A percentile compares a stretch with the other conserved stretches of the same genome.
phyloP scores from a whole-genome alignment of 2,888 invertebrate species.

The Pomacea canaliculata region DNA sequence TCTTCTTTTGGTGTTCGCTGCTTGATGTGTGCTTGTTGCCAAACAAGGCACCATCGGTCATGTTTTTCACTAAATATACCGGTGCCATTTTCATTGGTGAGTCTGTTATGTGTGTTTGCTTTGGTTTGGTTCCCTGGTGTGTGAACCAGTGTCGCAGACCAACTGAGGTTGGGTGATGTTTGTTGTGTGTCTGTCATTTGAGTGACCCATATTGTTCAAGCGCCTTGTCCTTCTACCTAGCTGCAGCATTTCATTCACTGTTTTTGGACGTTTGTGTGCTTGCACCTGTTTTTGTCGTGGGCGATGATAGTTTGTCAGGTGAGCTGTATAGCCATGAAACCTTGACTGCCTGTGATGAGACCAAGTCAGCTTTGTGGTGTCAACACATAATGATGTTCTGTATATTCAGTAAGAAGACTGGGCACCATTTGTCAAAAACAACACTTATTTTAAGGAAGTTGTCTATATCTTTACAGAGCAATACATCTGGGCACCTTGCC shows the following conservation, averaged over 20 bases:
- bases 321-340: neutral
- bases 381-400: neutral
- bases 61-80: neutral
- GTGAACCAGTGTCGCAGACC: no score
- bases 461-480: slow-evolving; percentile 11
- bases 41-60: no score
- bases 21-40: no score
- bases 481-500: neutral
- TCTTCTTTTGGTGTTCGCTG: no score
- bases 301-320: neutral
- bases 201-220: no score
- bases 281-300: no score
- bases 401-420: slow-evolving; percentile 1
- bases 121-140: neutral
- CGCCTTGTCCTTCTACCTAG: no score
- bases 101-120: slow-evolving; percentile 2
- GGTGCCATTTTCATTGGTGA: slow-evolving; percentile 14
- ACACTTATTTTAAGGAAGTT: neutral
- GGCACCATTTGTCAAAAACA: slow-evolving; percentile 1
- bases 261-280: no score
- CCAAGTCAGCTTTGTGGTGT: slow-evolving; percentile 6
- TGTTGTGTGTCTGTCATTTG: no score
- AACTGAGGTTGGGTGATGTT: no score
- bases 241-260: no score
- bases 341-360: slow-evolving; percentile 14